Evolutionary conservation across 2,888 invertebrate genomes (phyloP), one percentile per base, ranked within the genome.

Genomic region (Miltochrista miniata): DNA sequence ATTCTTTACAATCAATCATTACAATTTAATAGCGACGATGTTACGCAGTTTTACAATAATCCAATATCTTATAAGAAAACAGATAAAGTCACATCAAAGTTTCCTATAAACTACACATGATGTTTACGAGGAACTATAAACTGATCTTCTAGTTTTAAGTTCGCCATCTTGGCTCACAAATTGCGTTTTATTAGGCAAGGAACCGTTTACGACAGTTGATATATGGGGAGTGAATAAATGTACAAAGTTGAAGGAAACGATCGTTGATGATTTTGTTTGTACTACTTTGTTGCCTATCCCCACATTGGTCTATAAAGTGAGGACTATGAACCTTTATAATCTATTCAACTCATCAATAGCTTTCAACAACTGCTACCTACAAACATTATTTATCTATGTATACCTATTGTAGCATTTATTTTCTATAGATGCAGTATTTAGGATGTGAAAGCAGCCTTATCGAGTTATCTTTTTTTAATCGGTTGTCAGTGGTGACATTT

Each of bases 141-240:
- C 64, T 71, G 69, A 72, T 78, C 79, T 78, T 75, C 77, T 82
- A 83, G 83, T 85, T 84, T 83, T 80, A 84, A 85, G 80, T 84
- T 82, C 74, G 72, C 72, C 70, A 79, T 83, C 74, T 75, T 73
- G 70, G 72, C 74, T 79, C 81, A 85, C 85, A 85, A 86, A 85
- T 83, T 85, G 83, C 77, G 72, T 86, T 86, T 86, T 86, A 86
- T 83, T 83, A 74, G 74, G 73, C 70, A 79, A 80, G 81, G 79
- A 83, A 82, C 73, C 69, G 68, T 83, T 86, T 85, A 86, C 77
- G 78, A 76, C 59, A 63, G 70, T 61, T 71, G 68, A 70, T 72
- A 72, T 80, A 77, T 75, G 72, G 69, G 64, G 53, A 67, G 64
- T 57, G 59, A 66, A 68, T 70, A 63, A 67, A 68, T 72, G 68